A percentile compares a stretch with the other conserved stretches of the same genome.
These are phyloP conservation scores for Eumaeus atala DNA, from an alignment of 1,140 invertebrate species.

Conservation along the genomic window DNA sequence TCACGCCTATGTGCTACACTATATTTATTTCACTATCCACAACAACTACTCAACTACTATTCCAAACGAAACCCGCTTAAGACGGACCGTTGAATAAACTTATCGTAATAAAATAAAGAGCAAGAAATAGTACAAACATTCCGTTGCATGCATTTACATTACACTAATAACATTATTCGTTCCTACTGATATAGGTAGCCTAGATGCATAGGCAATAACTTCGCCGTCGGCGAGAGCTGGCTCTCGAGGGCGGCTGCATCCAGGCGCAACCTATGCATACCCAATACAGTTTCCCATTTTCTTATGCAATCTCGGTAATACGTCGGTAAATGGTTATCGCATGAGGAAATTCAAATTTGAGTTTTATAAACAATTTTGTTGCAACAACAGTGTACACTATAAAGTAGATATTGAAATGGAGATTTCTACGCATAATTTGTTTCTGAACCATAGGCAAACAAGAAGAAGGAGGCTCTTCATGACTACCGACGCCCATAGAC, in stretches of 20 bases:
- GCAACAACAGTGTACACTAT: neutral
- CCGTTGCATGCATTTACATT: constrained; percentile 6
- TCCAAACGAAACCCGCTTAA: no score
- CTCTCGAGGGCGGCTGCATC: constrained; percentile 27
- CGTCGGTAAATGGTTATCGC: constrained; percentile 13
- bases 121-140: no score
- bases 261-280: constrained; percentile 37
- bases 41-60: no score
- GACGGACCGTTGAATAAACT: no score
- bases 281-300: constrained; percentile 33
- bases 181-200: neutral
- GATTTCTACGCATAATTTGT: no score
- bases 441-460: no score
- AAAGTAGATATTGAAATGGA: neutral
- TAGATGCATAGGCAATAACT: constrained; percentile 5
- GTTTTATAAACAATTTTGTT: neutral
- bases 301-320: constrained; percentile 27
- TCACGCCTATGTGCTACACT: no score
- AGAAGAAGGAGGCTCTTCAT: no score
- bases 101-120: no score
- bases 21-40: no score
- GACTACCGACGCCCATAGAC: no score
- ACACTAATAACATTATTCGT: neutral
- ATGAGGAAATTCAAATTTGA: constrained; percentile 10
- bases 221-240: neutral